Base-by-base conservation (phyloP, 2,113 vertebrate genomes). In the Pardalotus punctatus region DNA sequence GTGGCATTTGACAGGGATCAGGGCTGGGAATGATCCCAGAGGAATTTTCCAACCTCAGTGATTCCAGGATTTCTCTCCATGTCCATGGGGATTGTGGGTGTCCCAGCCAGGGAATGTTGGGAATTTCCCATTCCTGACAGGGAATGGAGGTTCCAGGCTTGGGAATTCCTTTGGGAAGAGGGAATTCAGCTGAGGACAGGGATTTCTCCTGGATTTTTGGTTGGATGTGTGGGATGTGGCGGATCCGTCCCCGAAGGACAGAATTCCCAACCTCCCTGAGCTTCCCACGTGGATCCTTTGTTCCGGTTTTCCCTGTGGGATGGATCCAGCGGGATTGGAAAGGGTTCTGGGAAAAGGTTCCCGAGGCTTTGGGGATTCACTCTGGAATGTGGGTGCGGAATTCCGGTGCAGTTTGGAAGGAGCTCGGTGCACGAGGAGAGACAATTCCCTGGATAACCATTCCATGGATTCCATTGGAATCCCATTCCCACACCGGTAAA, bases 31-130 rank as follows among this genome's bases (percentile, higher is more conserved):
- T 70, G 54, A 31, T 38, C 33, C 33, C 1, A 0, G 17, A 0
- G 2, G 58, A 48, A 23, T 48, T 74, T 56, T 42, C 70, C 60
- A 20, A 2, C 8, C 61, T 43, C 22, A 2, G 20, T 15, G 2
- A 76, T 65, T 62, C 69, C 48, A 3, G 1, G 16, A 56, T 29
- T 74, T 14, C 38, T 7, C 23, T 35, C 64, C 5, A 4, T n/a
- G 22, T n/a, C 65, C 43, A 6, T 24, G 2, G 4, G 35, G 14
- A 38, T 12, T 16, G 28, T 10, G 48, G 35, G 67, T 2, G 18
- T 48, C 29, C 42, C n/a, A 57, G 2, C 8, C n/a, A 0, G 0
- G 21, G 33, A 80, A 47, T 14, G 11, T 38, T 0, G 1, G 78
- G 42, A 57, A 67, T 81, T 57, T 29, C 14, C 1, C 11, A 3